Evolutionary conservation across 2,888 invertebrate species (phyloP).

Genomic region (Vesta saturnalis): DNA sequence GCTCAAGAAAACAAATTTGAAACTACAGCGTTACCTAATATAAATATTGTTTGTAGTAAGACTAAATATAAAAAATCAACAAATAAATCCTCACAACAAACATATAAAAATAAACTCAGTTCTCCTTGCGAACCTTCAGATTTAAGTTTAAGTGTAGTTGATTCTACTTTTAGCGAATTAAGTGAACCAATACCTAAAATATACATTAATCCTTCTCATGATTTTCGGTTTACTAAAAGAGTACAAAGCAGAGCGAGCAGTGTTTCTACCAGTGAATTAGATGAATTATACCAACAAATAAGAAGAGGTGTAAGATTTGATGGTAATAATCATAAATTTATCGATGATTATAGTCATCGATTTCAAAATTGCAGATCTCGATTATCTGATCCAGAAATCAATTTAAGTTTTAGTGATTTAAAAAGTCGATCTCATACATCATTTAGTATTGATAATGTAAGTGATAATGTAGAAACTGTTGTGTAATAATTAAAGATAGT

Average conservation of each 20-base stretch:
- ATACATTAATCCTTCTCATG: constrained; percentile 64
- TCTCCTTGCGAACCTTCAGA: constrained; percentile 39
- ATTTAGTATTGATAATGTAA: constrained; percentile 45
- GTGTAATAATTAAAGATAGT: constrained; percentile 32
- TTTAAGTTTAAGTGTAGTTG: constrained; percentile 53
- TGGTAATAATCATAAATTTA: constrained; percentile 16
- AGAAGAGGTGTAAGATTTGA: constrained; percentile 62
- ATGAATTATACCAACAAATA: constrained; percentile 77
- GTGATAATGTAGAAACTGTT: constrained; percentile 53
- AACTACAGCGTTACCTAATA: neutral
- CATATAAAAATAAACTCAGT: constrained; percentile 22
- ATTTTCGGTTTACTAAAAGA: constrained; percentile 59
- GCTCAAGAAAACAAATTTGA: constrained; percentile 43
- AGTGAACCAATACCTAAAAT: constrained; percentile 52
- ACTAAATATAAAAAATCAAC: constrained; percentile 6
- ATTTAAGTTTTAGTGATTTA: constrained; percentile 50
- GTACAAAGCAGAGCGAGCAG: constrained; percentile 69
- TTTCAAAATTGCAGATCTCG: constrained; percentile 48
- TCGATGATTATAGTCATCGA: constrained; percentile 23
- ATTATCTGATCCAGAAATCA: constrained; percentile 57
- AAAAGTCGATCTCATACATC: constrained; percentile 42
- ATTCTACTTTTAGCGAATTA: constrained; percentile 41
- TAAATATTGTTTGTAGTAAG: constrained; percentile 18
- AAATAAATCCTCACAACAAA: constrained; percentile 19
- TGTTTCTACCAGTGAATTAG: constrained; percentile 68